Conservation (phyloP, 2,113 vertebrate genomes). For the Siniperca knerii region DNA sequence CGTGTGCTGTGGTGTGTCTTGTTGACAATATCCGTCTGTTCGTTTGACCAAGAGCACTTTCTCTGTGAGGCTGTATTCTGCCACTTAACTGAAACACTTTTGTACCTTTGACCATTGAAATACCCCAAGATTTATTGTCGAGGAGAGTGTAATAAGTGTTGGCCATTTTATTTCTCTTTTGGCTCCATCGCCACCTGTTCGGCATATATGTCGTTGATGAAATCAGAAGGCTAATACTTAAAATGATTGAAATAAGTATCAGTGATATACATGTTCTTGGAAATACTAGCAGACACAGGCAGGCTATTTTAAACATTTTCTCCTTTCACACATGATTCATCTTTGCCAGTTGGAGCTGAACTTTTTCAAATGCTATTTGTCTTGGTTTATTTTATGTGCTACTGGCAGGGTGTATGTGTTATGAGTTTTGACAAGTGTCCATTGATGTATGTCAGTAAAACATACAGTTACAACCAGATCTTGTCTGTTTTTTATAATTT, state of each 20-base stretch:
- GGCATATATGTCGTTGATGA: neutral
- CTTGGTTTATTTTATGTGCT: constrained; percentile 35
- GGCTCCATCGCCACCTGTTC: neutral
- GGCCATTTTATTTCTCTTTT: constrained; percentile 21
- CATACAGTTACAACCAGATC: neutral
- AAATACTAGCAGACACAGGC: neutral
- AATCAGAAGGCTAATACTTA: neutral
- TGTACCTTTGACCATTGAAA: constrained; percentile 42
- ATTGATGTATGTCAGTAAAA: constrained; percentile 52
- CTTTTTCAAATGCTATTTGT: constrained; percentile 25
- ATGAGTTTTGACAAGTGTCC: constrained; percentile 51
- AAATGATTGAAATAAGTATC: constrained; percentile 12
- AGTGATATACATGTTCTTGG: constrained; percentile 2
- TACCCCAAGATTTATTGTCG: constrained; percentile 7
- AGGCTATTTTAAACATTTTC: constrained; percentile 15
- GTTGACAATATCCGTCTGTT: constrained; percentile 22
- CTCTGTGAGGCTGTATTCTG: constrained; percentile 45
- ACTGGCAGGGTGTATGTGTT: constrained; percentile 22
- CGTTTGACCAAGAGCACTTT: constrained; percentile 46
- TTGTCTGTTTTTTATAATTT: constrained; percentile 24
- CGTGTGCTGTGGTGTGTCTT: constrained; percentile 61
- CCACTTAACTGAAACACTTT: constrained; percentile 30
- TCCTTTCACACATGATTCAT: constrained; percentile 4
- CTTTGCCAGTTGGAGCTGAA: constrained; percentile 9
- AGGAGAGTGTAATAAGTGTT: constrained; percentile 21